A percentile compares a stretch with the other conserved stretches of the same genome.
Conservation (phyloP, 2,797 vertebrate genomes). For the Amazona ochrocephala region DNA sequence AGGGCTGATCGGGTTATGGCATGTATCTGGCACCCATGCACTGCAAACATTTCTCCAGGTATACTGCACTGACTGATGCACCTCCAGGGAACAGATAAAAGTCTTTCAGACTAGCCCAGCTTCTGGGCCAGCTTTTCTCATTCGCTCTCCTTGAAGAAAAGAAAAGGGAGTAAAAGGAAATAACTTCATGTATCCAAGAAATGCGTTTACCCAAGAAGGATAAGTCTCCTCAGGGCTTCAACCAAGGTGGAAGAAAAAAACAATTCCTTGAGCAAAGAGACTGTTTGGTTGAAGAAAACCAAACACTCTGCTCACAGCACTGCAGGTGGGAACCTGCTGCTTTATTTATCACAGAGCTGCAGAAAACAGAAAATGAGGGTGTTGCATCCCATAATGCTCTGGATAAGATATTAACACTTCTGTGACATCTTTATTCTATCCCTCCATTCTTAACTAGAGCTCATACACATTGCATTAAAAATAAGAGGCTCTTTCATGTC, state of each 20-base stretch:
- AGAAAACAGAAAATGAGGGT: background rate
- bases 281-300: background rate
- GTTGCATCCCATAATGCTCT: background rate
- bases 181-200: background rate
- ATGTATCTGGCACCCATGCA: background rate
- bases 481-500: background rate
- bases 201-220: background rate
- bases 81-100: conserved; percentile 28
- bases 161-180: conserved; percentile 1
- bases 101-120: background rate
- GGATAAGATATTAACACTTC: background rate
- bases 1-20: background rate
- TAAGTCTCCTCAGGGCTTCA: background rate
- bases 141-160: background rate
- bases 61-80: background rate
- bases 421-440: background rate
- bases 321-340: conserved; percentile 45
- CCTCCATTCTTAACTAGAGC: background rate
- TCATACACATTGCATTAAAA: background rate
- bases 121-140: background rate
- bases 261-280: conserved; percentile 3
- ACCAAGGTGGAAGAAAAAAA: background rate
- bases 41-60: background rate
- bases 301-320: background rate
- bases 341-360: background rate